Percentiles rank a stretch among this genome's conserved stretches.
Conservation (phyloP, 2,113 vertebrate species). For the Epinephelus fuscoguttatus region DNA sequence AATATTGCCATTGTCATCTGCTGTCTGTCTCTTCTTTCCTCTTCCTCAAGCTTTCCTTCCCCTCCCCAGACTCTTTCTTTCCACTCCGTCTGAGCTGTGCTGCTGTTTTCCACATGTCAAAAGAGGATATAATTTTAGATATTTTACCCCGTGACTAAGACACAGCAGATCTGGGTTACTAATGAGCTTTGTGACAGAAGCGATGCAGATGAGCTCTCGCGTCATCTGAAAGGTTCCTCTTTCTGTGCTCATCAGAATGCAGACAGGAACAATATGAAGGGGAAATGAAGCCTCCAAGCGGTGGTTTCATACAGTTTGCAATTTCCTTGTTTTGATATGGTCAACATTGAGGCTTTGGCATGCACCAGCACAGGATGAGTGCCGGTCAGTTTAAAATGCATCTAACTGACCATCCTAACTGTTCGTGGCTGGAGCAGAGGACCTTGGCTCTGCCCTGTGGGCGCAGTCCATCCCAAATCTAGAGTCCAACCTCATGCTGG, state of each 20-base stretch:
- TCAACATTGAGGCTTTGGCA: constrained; percentile 11
- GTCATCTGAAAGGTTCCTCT: constrained; percentile 15
- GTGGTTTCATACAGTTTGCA: constrained; percentile 48
- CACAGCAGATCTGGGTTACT: constrained; percentile 38
- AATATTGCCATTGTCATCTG: constrained; percentile 19
- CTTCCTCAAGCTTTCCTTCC: constrained; percentile 21
- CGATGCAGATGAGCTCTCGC: constrained; percentile 10
- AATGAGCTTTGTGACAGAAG: constrained; percentile 34
- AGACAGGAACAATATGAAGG: constrained; percentile 11
- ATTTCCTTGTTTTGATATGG: constrained; percentile 59
- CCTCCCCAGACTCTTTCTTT: constrained; percentile 26
- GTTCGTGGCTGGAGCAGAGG: neutral
- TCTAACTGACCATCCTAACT: neutral
- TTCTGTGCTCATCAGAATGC: constrained; percentile 15
- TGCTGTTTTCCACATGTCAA: constrained; percentile 42
- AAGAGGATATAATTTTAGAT: constrained; percentile 6
- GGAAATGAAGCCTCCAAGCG: constrained; percentile 69
- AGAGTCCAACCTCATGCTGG: constrained; percentile 2
- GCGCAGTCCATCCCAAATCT: neutral
- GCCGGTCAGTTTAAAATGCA: constrained; percentile 15
- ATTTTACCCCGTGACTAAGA: constrained; percentile 35
- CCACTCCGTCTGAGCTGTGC: constrained; percentile 41
- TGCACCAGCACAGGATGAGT: constrained; percentile 10
- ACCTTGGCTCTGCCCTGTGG: neutral
- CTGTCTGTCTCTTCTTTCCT: constrained; percentile 25